Base-by-base conservation (phyloP, 2,797 vertebrate genomes). In the Vultur gryphus region DNA sequence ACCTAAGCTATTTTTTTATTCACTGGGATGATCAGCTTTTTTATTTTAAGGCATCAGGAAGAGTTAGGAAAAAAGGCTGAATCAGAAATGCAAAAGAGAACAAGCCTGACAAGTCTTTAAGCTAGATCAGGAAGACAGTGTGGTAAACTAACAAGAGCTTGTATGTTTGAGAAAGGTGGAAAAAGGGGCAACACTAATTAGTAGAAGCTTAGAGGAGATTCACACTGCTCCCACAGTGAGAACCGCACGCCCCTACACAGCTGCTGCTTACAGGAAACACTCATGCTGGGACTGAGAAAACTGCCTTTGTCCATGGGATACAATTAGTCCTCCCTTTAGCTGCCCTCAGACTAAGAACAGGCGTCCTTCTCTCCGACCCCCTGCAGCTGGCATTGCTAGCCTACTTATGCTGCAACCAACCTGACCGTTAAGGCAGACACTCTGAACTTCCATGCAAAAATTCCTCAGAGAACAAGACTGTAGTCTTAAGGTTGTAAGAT, bases 351-450 rank as follows among this genome's bases (percentile, higher is more conserved):
- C 28, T 66, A 67, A 58, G 48, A 61, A 61, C 5, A 19, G 37
- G 25, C 3, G 1, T 62, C 48, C n/a, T 57, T 29, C 57, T 82
- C 35, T 85, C 49, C 0, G 1, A 28, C 4, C 2, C 37, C 29
- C 33, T 39, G 37, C 31, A 58, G 49, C 76, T 62, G 54, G 41
- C 70, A 62, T 9, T 43, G 23, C 35, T 23, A 91, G 17, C 41
- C 46, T 31, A n/a, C 66, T 46, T 35, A 18, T 1, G 1, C 33
- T 72, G 55, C 58, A 65, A 55, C 89, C 24, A 79, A 29, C 35
- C 14, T 44, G 61, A 78, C 49, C 8, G 18, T 51, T 46, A 67
- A 48, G 59, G 44, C 48, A 78, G 16, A 48, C 66, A 11, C 41
- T 57, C 26, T 33, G 19, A 92, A 90, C 31, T 72, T 65, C 31